Evolutionary conservation across 2,797 vertebrate genomes (phyloP).

Genomic region (Pseudochaenichthys georgianus): DNA sequence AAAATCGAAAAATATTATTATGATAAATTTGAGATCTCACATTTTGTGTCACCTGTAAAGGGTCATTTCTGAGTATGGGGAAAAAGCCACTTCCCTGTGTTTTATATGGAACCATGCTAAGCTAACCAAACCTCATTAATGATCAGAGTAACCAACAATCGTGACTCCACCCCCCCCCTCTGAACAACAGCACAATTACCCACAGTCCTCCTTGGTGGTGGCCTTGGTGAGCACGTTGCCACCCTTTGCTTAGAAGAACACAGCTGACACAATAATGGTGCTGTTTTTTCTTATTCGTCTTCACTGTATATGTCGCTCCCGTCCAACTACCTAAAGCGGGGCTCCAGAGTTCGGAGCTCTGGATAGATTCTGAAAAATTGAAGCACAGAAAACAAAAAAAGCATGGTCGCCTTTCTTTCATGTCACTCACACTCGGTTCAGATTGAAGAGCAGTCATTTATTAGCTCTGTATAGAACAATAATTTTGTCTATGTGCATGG

Average conservation of each 20-base stretch:
- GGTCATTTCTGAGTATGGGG: not conserved
- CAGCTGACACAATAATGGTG: slow-evolving; percentile 51
- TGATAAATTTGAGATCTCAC: not conserved
- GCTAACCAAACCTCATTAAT: not conserved
- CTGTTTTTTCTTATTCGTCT: slow-evolving; percentile 46
- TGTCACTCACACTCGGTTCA: slow-evolving; percentile 26
- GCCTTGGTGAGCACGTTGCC: slow-evolving; percentile 48
- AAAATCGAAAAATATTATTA: not conserved
- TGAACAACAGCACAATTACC: slow-evolving; percentile 54
- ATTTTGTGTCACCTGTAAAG: not conserved
- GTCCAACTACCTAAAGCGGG: slow-evolving; percentile 40
- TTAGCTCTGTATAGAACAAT: slow-evolving; percentile 56
- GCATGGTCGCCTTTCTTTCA: slow-evolving; percentile 29
- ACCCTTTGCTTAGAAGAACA: slow-evolving; percentile 51
- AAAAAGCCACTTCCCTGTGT: slow-evolving; percentile 1
- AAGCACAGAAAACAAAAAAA: slow-evolving; percentile 60
- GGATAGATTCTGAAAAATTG: slow-evolving; percentile 24
- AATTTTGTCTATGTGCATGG: slow-evolving; percentile 69
- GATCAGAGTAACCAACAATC: slow-evolving; percentile 4
- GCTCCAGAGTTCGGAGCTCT: slow-evolving; percentile 20
- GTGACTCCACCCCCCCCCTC: slow-evolving; percentile 4
- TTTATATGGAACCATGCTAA: not conserved
- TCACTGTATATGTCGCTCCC: slow-evolving; percentile 18
- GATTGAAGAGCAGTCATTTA: slow-evolving; percentile 15
- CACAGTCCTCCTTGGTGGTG: slow-evolving; percentile 35